A percentile compares a stretch with the other conserved stretches of the same genome.
Evolutionary conservation across 2,888 invertebrate genomes (phyloP).

Genomic region (Pterostichus madidus): DNA sequence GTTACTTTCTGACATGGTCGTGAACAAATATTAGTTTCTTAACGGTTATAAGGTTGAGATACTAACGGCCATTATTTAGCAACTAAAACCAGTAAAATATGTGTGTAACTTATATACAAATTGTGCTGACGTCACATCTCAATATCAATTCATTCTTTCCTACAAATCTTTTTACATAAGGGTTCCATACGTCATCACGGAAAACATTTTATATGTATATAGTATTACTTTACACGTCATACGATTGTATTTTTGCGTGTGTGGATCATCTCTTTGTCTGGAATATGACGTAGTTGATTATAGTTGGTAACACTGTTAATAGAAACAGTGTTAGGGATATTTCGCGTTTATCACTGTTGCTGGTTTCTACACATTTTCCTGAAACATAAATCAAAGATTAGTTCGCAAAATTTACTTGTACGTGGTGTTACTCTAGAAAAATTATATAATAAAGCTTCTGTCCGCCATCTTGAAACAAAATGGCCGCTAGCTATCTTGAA

Average conservation of each 20-base stretch:
- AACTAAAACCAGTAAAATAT: too few species aligned
- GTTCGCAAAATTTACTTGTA: too few species aligned
- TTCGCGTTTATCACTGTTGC: slow-evolving; percentile 71
- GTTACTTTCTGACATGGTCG: too few species aligned
- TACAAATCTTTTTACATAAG: neutral
- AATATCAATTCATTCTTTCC: neutral
- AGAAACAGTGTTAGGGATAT: slow-evolving; percentile 66
- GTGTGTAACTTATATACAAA: neutral
- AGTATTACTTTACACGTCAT: slow-evolving; percentile 19
- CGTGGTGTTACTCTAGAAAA: too few species aligned
- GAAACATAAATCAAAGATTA: slow-evolving; percentile 72
- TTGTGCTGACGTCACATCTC: neutral
- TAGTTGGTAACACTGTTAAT: slow-evolving; percentile 67
- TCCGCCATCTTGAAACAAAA: too few species aligned
- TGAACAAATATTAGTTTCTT: too few species aligned
- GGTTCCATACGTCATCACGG: neutral
- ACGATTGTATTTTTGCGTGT: neutral
- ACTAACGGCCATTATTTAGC: too few species aligned
- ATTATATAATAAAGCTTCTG: too few species aligned
- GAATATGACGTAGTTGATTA: slow-evolving; percentile 68
- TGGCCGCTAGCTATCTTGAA: too few species aligned
- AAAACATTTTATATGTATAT: slow-evolving; percentile 30
- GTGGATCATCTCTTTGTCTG: slow-evolving; percentile 68
- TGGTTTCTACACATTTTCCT: slow-evolving; percentile 83
- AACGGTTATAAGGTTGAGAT: too few species aligned